Evolutionary conservation across 2,113 vertebrate species (phyloP).

Genomic region (Marcusenius ussheri): DNA sequence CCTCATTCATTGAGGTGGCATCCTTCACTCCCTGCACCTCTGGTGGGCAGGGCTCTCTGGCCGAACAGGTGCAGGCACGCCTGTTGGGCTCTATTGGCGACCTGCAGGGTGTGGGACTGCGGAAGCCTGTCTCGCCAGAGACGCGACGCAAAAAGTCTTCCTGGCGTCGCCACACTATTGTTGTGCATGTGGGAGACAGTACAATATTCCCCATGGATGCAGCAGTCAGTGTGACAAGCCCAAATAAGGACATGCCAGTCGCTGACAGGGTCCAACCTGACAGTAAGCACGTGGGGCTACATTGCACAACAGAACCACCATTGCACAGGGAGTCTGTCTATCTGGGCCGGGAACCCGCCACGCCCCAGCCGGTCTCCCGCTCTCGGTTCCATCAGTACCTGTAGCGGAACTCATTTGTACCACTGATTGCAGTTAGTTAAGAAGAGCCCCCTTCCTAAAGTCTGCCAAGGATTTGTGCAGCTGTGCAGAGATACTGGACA

Average conservation of each 20-base stretch:
- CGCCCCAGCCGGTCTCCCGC: constrained; percentile 47
- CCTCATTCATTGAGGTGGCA: constrained; percentile 18
- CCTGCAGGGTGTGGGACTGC: constrained; percentile 56
- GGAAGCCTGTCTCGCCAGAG: constrained; percentile 59
- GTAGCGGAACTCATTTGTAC: constrained; percentile 32
- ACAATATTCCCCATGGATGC: constrained; percentile 17
- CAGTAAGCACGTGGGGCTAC: constrained; percentile 40
- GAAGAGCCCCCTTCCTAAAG: background rate
- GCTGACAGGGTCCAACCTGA: background rate
- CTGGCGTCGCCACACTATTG: constrained; percentile 76
- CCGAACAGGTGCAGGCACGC: constrained; percentile 56
- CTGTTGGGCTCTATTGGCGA: constrained; percentile 60
- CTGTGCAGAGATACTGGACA: background rate
- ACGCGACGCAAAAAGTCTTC: constrained; percentile 65
- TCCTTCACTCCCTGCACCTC: constrained; percentile 23
- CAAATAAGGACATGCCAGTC: background rate
- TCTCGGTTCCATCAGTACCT: constrained; percentile 71
- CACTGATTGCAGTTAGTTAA: background rate
- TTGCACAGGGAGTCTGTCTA: constrained; percentile 24
- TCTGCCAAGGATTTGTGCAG: background rate
- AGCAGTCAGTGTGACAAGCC: background rate
- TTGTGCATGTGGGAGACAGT: constrained; percentile 51
- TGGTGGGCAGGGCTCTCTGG: constrained; percentile 39
- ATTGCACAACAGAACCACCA: constrained; percentile 27
- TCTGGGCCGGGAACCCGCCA: constrained; percentile 20